A percentile compares a stretch with the other conserved stretches of the same genome.
Evolutionary conservation across 1,140 invertebrate species (phyloP).

Genomic region (Pseudomyrmex pallidus): DNA sequence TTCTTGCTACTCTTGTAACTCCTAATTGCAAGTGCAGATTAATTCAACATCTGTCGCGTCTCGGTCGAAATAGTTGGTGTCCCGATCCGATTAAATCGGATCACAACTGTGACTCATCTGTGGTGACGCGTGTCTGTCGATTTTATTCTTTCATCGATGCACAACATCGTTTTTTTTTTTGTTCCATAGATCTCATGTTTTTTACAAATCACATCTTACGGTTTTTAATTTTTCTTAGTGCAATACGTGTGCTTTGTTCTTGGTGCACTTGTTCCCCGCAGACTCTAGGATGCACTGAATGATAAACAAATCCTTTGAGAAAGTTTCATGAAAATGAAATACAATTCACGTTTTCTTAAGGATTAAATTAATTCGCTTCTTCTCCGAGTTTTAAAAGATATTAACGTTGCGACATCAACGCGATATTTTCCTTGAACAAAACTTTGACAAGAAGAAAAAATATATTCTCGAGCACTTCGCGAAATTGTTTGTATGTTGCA

Average conservation of each 20-base stretch:
- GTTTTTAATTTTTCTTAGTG: constrained; percentile 18
- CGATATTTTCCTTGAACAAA: background rate
- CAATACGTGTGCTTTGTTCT: constrained; percentile 29
- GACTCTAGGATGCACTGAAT: constrained; percentile 38
- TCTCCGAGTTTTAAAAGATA: background rate
- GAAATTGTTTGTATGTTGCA: background rate
- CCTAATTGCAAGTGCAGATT: constrained; percentile 18
- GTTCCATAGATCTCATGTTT: background rate
- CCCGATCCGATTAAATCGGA: constrained; percentile 15
- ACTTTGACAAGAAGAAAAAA: background rate
- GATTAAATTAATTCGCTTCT: background rate
- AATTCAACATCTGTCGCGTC: constrained; percentile 33
- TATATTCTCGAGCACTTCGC: background rate
- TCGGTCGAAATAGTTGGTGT: background rate
- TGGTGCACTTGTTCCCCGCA: constrained; percentile 39
- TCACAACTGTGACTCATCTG: constrained; percentile 3
- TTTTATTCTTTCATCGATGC: constrained; percentile 19
- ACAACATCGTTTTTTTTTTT: background rate
- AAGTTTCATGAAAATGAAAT: background rate
- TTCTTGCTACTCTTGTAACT: background rate
- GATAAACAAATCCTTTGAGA: background rate
- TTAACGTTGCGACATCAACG: background rate
- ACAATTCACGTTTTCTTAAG: background rate
- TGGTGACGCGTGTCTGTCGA: background rate
- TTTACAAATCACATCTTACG: background rate